Base-by-base conservation (phyloP, 1,140 invertebrate genomes). In the Glomeris maerens region DNA sequence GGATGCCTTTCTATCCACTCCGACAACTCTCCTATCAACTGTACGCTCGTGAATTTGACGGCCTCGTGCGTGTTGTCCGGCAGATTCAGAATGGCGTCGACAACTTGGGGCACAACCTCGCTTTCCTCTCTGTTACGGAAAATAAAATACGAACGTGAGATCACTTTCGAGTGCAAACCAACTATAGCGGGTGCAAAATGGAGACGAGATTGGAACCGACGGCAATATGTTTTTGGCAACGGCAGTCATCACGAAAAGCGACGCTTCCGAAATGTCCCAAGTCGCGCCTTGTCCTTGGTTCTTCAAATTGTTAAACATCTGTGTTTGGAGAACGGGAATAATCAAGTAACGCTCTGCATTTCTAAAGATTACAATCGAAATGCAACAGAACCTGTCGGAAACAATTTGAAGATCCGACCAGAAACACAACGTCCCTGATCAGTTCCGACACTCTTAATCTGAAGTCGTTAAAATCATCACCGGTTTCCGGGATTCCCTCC, bases 401-500 rank as follows among this genome's bases (percentile, higher is more conserved):
- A 64, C 89, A 88, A 46, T 81, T 79, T 49, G 83, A 82, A 36
- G 90, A 92, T 1, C 92, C 90, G 48, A 96, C 84, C 51, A 98
- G 89, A 65, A 96, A 97, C n/a, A 94, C 84, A 25, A 97, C 85
- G 69, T 98, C 94, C 66, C 93, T 93, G 42, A 97, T 88, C 40
- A 97, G 69, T 62, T 97, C 93, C 4, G 81, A 83, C 0, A 93
- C 91, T 62, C 90, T 82, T 47, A 75, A 67, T 58, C 94, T 73
- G 66, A 98, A 98, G 55, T 94, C 89, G 62, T 83, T 73, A 64
- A 80, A 75, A 68, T 91, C 87, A 65, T 90, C 86, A 22, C 77
- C 78, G 53, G 91, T 83, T 59, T 88, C 83, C n/a, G 93, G 73
- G n/a, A 92, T 67, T 14, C 84, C 85, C 57, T 91, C 75, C 79